These are phyloP conservation scores for Buteo buteo DNA, from an alignment of 2,113 vertebrate species.

Conservation along the genomic window DNA sequence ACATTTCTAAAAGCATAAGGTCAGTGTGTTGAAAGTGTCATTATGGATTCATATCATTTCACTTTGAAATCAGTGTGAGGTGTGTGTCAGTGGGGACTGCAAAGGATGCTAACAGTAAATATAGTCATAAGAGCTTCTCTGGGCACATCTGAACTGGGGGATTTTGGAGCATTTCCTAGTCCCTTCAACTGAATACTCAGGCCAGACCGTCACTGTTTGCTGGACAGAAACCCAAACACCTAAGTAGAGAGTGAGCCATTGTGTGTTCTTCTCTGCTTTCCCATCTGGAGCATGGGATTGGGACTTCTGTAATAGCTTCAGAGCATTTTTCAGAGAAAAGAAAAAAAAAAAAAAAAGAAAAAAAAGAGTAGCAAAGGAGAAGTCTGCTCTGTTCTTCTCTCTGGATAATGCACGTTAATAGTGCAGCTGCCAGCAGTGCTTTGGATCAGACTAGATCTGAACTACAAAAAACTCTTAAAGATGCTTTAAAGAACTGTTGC, in stretches of 20 bases:
- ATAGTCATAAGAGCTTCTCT: background rate
- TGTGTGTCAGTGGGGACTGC: background rate
- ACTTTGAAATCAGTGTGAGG: background rate
- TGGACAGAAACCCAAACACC: background rate
- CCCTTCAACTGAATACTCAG: background rate
- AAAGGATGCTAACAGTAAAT: background rate
- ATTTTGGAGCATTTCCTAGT: constrained; percentile 12
- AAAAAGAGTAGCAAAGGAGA: background rate
- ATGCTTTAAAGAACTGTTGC: background rate
- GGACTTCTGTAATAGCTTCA: background rate
- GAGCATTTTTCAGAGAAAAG: background rate
- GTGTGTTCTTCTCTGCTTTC: background rate
- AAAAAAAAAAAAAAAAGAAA: background rate
- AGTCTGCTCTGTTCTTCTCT: background rate
- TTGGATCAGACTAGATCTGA: background rate
- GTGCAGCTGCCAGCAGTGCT: background rate
- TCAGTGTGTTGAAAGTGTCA: background rate
- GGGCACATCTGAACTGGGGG: background rate
- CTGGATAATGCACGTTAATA: background rate
- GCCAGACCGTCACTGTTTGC: background rate
- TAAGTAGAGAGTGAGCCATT: background rate
- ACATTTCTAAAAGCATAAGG: background rate
- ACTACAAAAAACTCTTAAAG: background rate
- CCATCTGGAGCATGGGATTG: background rate
- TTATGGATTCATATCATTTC: background rate